Evolutionary conservation across 2,113 vertebrate genomes (phyloP), one percentile per base, ranked within the genome.

Genomic region (Engystomops pustulosus): DNA sequence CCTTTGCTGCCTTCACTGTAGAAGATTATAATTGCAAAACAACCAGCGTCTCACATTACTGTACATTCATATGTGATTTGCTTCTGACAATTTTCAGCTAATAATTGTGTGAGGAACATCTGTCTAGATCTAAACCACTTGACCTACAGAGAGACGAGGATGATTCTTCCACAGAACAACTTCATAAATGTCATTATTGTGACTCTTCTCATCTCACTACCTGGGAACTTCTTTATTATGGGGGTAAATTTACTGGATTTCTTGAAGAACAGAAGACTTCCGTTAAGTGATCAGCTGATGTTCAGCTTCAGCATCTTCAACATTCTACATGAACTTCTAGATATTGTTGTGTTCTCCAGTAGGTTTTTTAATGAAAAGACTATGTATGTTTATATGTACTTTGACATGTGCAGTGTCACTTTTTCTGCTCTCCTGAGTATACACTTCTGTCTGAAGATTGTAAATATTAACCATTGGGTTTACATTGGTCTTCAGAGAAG

Each of bases 391-490:
- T 7, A 9, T 18, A 38, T 55, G 14, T 38, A 34, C 6, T 12
- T 79, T 6, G 23, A 20, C 41, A n/a, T 18, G 5, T 49, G 78
- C 25, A 32, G 15, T 6, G 17, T 80, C 18, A 34, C 38, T 60
- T 68, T 67, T 18, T 27, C 58, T 3, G 2, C 78, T 17, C 30
- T 62, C 41, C 58, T 80, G 1, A 44, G 36, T 14, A 12, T 68
- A 32, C 27, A 80, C 27, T 80, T 68, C 27, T 80, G 78, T 27
- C 41, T 80, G 9, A 80, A 67, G 44, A 80, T 80, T 34, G 78
- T 80, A 15, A 80, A 80, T 49, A n/a, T 80, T 44, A 80, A 80
- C 25, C 25, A 67, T 15, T 17, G 25, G 44, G 30, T 68, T 60
- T 68, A 80, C 27, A 49, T 49, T n/a, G 14, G 18, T 51, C 78